Evolutionary conservation across 2,888 invertebrate species (phyloP).

Genomic region (Agrotis puta): DNA sequence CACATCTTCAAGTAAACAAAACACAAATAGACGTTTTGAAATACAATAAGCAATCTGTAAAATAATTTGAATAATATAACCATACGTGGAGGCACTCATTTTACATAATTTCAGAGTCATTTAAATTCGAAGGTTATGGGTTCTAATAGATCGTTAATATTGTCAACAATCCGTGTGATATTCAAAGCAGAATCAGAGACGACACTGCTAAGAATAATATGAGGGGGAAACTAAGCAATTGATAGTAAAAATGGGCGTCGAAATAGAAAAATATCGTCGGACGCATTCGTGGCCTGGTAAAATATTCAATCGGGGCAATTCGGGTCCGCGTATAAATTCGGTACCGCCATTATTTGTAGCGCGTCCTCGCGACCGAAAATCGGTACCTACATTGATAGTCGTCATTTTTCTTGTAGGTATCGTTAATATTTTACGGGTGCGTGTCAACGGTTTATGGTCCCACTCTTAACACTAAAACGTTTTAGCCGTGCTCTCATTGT

Average conservation of each 20-base stretch:
- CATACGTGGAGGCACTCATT: constrained; percentile 26
- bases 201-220: constrained; percentile 84
- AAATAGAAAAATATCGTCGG: constrained; percentile 90
- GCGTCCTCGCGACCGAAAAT: constrained; percentile 89
- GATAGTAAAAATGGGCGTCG: constrained; percentile 89
- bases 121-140: constrained; percentile 55
- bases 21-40: constrained; percentile 45
- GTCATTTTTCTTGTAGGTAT: constrained; percentile 90
- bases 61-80: constrained; percentile 34
- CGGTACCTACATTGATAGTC: constrained; percentile 89
- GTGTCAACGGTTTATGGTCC: constrained; percentile 90
- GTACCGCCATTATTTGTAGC: constrained; percentile 89
- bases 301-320: constrained; percentile 91
- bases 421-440: constrained; percentile 91
- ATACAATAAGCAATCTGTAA: constrained; percentile 51
- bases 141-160: constrained; percentile 60
- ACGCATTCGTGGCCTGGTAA: constrained; percentile 90
- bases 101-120: constrained; percentile 51
- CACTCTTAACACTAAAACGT: constrained; percentile 91
- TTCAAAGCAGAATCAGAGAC: constrained; percentile 63
- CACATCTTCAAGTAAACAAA: constrained; percentile 64
- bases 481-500: constrained; percentile 90
- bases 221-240: constrained; percentile 90
- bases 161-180: constrained; percentile 63
- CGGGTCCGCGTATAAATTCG: constrained; percentile 90